These are phyloP conservation scores for Aphelenchoides avenae DNA, from an alignment of 1,140 invertebrate species.

Conservation along the genomic window DNA sequence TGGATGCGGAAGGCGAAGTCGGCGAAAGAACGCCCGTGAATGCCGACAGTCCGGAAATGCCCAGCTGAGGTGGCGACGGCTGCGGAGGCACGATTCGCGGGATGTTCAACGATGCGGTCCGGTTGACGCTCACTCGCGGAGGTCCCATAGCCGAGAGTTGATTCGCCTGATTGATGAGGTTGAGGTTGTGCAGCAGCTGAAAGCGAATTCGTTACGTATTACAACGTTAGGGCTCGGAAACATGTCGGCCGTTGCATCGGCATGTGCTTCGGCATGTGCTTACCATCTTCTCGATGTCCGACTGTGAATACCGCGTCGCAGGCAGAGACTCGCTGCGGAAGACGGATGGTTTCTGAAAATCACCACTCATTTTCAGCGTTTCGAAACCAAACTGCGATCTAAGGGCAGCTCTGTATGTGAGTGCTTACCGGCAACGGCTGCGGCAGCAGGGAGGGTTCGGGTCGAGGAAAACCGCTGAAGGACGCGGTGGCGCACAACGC, in stretches of 20 bases:
- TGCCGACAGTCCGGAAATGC: no score
- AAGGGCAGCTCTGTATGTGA: not conserved
- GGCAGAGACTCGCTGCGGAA: constrained; percentile 39
- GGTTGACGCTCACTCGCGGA: constrained; percentile 16
- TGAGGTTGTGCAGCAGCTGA: constrained; percentile 25
- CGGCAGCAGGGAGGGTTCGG: constrained; percentile 2
- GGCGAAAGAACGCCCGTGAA: not conserved
- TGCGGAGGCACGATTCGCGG: no score
- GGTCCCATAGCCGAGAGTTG: constrained; percentile 25
- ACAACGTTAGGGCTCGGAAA: not conserved
- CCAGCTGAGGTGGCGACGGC: no score
- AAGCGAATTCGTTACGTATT: constrained; percentile 3
- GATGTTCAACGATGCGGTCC: constrained; percentile 27
- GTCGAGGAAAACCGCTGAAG: constrained; percentile 2
- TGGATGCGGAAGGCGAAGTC: not conserved
- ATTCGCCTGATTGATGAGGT: constrained; percentile 34
- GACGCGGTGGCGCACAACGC: constrained; percentile 2
- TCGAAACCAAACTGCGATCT: not conserved
- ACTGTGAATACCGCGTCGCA: constrained; percentile 1
- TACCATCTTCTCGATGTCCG: constrained; percentile 13
- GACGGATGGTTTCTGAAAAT: constrained; percentile 29
- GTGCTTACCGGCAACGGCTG: not conserved
- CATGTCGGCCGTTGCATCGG: not conserved
- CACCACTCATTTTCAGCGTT: no score
- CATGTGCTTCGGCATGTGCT: not conserved